A percentile compares a stretch with the other conserved stretches of the same genome.
These are phyloP conservation scores for Rhinoderma darwinii DNA, from an alignment of 2,113 vertebrate genomes.

Conservation along the genomic window DNA sequence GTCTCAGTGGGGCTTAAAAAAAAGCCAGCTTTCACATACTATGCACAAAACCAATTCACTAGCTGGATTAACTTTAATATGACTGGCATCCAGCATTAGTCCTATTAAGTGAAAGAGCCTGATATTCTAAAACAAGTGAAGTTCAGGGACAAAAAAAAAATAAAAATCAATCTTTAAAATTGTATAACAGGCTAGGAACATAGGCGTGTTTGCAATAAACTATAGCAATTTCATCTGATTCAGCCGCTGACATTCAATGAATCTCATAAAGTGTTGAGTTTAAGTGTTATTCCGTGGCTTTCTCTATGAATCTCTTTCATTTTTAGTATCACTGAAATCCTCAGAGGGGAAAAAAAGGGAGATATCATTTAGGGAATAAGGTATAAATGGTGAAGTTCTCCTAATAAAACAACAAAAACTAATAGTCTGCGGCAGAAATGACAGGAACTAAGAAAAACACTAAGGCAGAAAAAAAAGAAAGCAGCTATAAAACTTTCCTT, in stretches of 20 bases:
- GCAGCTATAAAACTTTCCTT: slow-evolving; percentile 53
- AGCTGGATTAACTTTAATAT: slow-evolving; percentile 74
- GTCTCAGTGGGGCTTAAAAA: slow-evolving; percentile 66
- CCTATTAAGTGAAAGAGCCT: slow-evolving; percentile 69
- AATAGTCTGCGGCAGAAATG: slow-evolving; percentile 60
- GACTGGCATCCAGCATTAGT: slow-evolving; percentile 66
- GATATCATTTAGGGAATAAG: slow-evolving; percentile 70
- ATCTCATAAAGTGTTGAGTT: slow-evolving; percentile 66
- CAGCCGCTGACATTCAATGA: slow-evolving; percentile 67
- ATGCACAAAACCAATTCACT: slow-evolving; percentile 73
- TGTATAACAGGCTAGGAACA: slow-evolving; percentile 67
- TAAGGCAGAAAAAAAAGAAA: slow-evolving; percentile 58
- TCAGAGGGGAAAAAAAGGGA: slow-evolving; percentile 60
- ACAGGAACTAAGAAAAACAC: slow-evolving; percentile 57
- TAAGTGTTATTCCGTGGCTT: slow-evolving; percentile 70
- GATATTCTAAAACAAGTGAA: slow-evolving; percentile 65
- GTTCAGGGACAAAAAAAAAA: slow-evolving; percentile 54
- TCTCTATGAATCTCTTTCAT: slow-evolving; percentile 68
- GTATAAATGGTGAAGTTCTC: slow-evolving; percentile 65
- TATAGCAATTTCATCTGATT: slow-evolving; percentile 72
- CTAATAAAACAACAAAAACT: slow-evolving; percentile 64
- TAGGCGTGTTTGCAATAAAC: slow-evolving; percentile 71
- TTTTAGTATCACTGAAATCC: slow-evolving; percentile 69
- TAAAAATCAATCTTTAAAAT: slow-evolving; percentile 71
- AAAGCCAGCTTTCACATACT: slow-evolving; percentile 70